phyloP scores from a whole-genome alignment of 2,113 vertebrate genomes.

The Empidonax traillii region DNA sequence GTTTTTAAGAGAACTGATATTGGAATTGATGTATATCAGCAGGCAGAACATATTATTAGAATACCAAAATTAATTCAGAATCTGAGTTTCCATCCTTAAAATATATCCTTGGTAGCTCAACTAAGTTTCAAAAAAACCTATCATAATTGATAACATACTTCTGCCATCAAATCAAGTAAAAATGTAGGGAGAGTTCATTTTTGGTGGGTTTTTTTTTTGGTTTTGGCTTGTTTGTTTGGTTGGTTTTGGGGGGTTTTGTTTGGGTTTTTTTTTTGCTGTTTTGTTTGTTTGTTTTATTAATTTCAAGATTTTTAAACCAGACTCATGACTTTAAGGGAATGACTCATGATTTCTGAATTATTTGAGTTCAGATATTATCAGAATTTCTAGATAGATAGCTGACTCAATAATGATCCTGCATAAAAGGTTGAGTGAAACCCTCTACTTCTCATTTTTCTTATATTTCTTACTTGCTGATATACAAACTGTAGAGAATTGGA shows the following conservation, averaged over 20 bases:
- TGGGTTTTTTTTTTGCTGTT: too few species aligned
- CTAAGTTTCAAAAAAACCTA: background rate
- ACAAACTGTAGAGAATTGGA: background rate
- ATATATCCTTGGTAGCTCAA: background rate
- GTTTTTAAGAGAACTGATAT: background rate
- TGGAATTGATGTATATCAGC: background rate
- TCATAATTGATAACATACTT: background rate
- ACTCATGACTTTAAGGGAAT: background rate
- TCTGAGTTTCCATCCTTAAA: background rate
- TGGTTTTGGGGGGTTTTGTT: too few species aligned
- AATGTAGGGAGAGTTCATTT: rapidly evolving
- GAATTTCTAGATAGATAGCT: background rate
- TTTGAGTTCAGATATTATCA: background rate
- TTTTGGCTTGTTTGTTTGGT: too few species aligned
- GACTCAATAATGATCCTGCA: background rate
- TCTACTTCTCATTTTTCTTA: background rate
- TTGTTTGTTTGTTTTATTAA: background rate
- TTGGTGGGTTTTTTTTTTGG: background rate
- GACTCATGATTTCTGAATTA: background rate
- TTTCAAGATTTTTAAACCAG: background rate
- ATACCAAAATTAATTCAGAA: background rate
- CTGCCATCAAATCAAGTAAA: background rate
- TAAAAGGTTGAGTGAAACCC: background rate
- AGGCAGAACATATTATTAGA: background rate
- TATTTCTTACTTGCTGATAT: background rate